These are phyloP conservation scores for Catamblyrhynchus diadema DNA, from an alignment of 2,797 vertebrate genomes.

Conservation along the genomic window DNA sequence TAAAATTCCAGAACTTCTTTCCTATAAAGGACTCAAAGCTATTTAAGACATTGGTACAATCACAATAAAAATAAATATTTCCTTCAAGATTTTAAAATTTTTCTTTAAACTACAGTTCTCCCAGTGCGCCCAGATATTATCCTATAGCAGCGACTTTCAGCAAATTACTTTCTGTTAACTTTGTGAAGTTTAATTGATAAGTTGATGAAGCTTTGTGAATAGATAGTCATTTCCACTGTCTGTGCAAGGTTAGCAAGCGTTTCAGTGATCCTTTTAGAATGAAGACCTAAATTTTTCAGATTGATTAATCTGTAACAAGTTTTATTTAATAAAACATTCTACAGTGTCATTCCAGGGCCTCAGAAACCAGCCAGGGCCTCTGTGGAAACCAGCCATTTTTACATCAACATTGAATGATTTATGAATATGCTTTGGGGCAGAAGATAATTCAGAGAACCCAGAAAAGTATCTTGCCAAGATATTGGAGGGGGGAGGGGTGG, in stretches of 20 bases:
- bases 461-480: constrained; percentile 31
- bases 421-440: constrained; percentile 60
- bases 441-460: constrained; percentile 61
- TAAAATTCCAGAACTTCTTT: not conserved
- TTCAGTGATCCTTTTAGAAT: constrained; percentile 39
- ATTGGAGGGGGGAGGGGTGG: not conserved
- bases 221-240: not conserved
- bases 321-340: constrained; percentile 40
- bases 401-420: constrained; percentile 68
- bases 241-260: not conserved
- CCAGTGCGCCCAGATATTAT: not conserved
- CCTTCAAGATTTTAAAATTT: not conserved
- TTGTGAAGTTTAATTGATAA: not conserved
- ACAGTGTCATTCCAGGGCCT: constrained; percentile 24
- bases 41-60: not conserved
- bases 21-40: not conserved
- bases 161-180: not conserved
- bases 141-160: not conserved
- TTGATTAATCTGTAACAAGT: constrained; percentile 32
- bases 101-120: not conserved
- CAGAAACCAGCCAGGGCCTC: constrained; percentile 27
- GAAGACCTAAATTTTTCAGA: constrained; percentile 33
- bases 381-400: constrained; percentile 44
- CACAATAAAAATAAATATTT: not conserved
- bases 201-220: constrained; percentile 3